Percentiles rank a stretch among this genome's conserved stretches.
Evolutionary conservation across 2,797 vertebrate species (phyloP).

Genomic region (Sylvilagus floridanus): DNA sequence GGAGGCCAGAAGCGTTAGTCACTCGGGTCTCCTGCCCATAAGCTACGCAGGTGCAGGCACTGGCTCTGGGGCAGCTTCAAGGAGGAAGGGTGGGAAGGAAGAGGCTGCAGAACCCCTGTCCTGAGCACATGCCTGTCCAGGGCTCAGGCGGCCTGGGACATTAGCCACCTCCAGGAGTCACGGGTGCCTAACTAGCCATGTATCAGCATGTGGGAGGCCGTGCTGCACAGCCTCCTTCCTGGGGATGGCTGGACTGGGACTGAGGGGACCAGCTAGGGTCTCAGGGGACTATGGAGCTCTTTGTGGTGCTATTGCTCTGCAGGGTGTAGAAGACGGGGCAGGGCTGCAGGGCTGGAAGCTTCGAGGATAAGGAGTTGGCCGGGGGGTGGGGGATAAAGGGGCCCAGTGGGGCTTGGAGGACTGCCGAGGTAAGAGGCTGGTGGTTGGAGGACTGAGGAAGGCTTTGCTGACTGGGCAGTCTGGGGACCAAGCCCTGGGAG

Average conservation of each 20-base stretch:
- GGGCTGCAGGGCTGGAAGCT: background rate
- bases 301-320: background rate
- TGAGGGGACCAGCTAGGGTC: background rate
- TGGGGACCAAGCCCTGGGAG: background rate
- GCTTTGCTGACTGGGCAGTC: background rate
- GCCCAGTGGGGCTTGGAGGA: background rate
- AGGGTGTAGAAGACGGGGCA: background rate
- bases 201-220: background rate
- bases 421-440: background rate
- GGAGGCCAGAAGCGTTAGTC: background rate
- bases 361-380: no score
- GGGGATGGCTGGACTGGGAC: background rate
- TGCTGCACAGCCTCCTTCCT: background rate
- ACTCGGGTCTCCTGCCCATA: constrained; percentile 31
- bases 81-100: background rate
- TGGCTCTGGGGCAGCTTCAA: background rate
- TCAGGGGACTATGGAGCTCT: background rate
- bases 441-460: background rate
- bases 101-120: background rate
- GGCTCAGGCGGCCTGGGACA: background rate
- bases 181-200: fast-evolving
- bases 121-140: background rate
- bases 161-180: background rate
- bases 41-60: constrained; percentile 67
- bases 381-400: background rate